Evolutionary conservation across 2,113 vertebrate genomes (phyloP).

Genomic region (Oncorhynchus gorbuscha): DNA sequence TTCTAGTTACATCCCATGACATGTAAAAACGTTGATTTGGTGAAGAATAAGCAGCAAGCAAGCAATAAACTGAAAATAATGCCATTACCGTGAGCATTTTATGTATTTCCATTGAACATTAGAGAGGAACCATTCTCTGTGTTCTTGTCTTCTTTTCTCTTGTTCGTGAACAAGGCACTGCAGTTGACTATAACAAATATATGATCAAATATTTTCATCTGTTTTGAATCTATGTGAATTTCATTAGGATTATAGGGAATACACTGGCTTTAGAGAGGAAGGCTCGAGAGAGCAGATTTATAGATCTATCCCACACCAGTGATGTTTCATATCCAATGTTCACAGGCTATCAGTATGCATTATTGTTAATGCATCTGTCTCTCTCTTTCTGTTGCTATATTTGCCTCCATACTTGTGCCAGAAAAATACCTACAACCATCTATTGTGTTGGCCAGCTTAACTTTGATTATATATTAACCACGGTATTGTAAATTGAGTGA

Average conservation of each 20-base stretch:
- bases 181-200: conserved; percentile 31
- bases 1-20: too few species aligned
- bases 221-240: conserved; percentile 47
- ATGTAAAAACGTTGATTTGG: too few species aligned
- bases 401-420: conserved; percentile 11
- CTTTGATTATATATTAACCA: neutral
- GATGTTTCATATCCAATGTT: conserved; percentile 37
- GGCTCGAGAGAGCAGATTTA: conserved; percentile 41
- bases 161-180: conserved; percentile 22
- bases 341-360: conserved; percentile 32
- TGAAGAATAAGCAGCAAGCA: neutral
- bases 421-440: conserved; percentile 21
- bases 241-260: conserved; percentile 34
- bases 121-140: neutral
- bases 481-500: conserved; percentile 23
- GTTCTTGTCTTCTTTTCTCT: neutral
- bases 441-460: conserved; percentile 14
- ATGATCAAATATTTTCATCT: conserved; percentile 39
- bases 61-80: neutral
- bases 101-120: too few species aligned
- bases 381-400: conserved; percentile 13
- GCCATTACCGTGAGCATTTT: neutral
- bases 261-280: conserved; percentile 41
- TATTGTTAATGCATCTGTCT: conserved; percentile 53
- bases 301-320: conserved; percentile 50